phyloP scores from a whole-genome alignment of 2,113 vertebrate genomes.

The Pandion haliaetus region DNA sequence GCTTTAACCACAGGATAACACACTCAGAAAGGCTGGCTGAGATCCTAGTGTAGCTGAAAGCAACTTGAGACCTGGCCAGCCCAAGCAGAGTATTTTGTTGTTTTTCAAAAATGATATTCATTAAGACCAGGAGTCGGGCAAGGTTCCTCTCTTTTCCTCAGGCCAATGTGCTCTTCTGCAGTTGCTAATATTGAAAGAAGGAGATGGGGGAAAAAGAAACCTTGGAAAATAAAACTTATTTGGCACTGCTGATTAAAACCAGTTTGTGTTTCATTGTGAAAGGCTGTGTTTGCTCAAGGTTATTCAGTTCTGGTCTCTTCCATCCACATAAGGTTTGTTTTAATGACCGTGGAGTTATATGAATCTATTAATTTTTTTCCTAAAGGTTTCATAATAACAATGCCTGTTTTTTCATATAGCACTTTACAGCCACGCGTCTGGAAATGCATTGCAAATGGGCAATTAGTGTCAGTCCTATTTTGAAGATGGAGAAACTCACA shows the following conservation, averaged over 20 bases:
- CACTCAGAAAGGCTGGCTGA: neutral
- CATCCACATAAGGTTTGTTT: slow-evolving; percentile 30
- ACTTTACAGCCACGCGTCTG: neutral
- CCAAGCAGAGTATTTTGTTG: neutral
- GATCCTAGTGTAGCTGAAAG: neutral
- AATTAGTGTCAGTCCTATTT: neutral
- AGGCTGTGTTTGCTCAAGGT: slow-evolving; percentile 52
- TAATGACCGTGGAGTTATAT: neutral
- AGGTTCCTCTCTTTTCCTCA: neutral
- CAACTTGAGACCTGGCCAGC: slow-evolving; percentile 22
- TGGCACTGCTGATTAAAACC: slow-evolving; percentile 38
- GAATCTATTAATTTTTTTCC: slow-evolving; percentile 20
- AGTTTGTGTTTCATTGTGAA: slow-evolving; percentile 58
- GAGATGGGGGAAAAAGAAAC: neutral
- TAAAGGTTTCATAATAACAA: slow-evolving; percentile 1
- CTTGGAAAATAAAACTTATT: neutral
- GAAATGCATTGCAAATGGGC: neutral
- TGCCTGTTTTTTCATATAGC: neutral
- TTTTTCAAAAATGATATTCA: slow-evolving; percentile 32
- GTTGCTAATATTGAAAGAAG: neutral
- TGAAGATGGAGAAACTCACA: neutral
- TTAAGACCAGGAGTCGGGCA: slow-evolving; percentile 50
- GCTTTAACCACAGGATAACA: neutral
- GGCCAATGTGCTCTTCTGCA: slow-evolving; percentile 16
- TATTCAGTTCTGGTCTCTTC: slow-evolving; percentile 34